These are phyloP conservation scores for Leucopsar rothschildi DNA, from an alignment of 2,113 vertebrate species.

Conservation along the genomic window DNA sequence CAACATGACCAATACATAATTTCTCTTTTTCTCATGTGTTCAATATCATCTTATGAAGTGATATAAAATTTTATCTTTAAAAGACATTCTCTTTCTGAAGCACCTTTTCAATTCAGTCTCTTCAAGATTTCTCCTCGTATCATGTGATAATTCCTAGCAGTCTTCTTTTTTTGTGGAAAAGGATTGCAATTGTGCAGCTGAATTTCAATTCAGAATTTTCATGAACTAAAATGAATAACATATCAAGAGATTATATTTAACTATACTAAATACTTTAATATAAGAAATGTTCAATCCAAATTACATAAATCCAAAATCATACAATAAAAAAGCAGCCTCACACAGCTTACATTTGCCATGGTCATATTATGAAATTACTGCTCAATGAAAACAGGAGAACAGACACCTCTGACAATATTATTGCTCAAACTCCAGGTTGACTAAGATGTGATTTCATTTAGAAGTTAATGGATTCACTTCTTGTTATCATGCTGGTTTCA, in stretches of 20 bases:
- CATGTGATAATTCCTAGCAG: not conserved
- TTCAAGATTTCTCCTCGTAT: not conserved
- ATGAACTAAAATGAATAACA: not conserved
- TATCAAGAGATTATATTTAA: not conserved
- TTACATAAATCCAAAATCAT: not conserved
- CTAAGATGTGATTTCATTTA: conserved; percentile 46
- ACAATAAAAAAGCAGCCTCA: not conserved
- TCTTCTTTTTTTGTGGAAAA: not conserved
- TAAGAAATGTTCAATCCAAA: not conserved
- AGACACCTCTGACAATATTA: not conserved
- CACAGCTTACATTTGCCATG: not conserved
- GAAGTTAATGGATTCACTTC: conserved; percentile 55
- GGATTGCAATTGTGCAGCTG: not conserved
- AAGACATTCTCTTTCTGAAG: not conserved
- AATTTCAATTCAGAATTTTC: not conserved
- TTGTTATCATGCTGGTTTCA: conserved; percentile 45
- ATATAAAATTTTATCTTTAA: not conserved
- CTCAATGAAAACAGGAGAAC: conserved; percentile 9
- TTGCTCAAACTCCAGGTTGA: conserved; percentile 9
- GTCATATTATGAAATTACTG: not conserved
- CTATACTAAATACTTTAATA: not conserved
- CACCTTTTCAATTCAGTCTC: not conserved
- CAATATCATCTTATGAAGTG: not conserved
- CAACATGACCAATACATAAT: not conserved
- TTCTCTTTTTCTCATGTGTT: not conserved